Conservation (phyloP, 2,797 vertebrate genomes). For the Podargus strigoides region DNA sequence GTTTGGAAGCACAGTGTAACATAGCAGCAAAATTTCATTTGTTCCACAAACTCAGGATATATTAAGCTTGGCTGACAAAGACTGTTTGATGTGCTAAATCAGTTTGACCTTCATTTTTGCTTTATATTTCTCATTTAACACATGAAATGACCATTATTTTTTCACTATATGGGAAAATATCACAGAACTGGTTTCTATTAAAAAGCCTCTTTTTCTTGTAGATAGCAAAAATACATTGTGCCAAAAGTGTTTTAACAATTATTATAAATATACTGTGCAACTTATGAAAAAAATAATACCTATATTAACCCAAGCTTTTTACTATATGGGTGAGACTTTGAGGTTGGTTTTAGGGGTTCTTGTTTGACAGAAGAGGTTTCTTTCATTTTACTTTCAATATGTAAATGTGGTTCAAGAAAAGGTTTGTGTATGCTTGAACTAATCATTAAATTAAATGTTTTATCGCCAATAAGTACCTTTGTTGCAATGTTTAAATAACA, state of each 20-base stretch:
- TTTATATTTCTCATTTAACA: conserved; percentile 88
- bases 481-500: conserved; percentile 51
- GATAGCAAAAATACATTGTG: background rate
- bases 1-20: conserved; percentile 86
- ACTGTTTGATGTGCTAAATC: conserved; percentile 86
- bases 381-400: background rate
- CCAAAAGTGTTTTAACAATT: conserved; percentile 15
- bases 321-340: background rate
- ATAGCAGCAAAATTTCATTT: conserved; percentile 88
- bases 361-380: background rate
- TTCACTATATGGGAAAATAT: conserved; percentile 69
- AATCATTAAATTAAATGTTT: conserved; percentile 61
- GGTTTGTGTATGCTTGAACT: conserved; percentile 44
- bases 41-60: conserved; percentile 89
- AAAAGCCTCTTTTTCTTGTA: background rate
- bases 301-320: background rate
- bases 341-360: background rate
- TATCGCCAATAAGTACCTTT: conserved; percentile 43
- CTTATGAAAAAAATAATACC: background rate
- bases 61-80: conserved; percentile 86
- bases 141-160: conserved; percentile 81
- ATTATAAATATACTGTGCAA: background rate
- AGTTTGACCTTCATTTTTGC: conserved; percentile 89
- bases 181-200: conserved; percentile 69
- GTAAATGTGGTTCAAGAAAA: conserved; percentile 43